Percentiles rank a stretch among this genome's conserved stretches.
These are phyloP conservation scores for Melinaea menophilus DNA, from an alignment of 2,888 invertebrate genomes.

Conservation along the genomic window DNA sequence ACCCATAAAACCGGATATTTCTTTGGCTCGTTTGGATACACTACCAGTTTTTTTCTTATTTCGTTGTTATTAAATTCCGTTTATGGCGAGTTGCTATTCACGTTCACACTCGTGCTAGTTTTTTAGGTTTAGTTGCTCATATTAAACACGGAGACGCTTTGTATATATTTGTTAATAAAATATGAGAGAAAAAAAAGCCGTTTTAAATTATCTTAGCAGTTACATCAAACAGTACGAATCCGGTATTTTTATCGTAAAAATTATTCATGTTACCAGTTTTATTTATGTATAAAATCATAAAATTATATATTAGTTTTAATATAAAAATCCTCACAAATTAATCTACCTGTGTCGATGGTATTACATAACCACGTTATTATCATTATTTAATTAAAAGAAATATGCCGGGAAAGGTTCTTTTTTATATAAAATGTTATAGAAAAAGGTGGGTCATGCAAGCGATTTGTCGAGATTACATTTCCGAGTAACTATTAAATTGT, in stretches of 20 bases:
- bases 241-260: too few relatives aligned
- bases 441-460: slow-evolving; percentile 5
- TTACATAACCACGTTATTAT: slow-evolving; percentile 21
- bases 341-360: slow-evolving; percentile 4
- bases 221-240: too few relatives aligned
- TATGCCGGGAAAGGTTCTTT: slow-evolving; percentile 15
- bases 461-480: too few relatives aligned
- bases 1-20: slow-evolving; percentile 64
- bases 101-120: background rate
- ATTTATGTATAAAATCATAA: too few relatives aligned
- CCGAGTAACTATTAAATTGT: too few relatives aligned
- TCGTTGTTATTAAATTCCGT: slow-evolving; percentile 2
- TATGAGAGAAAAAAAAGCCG: too few relatives aligned
- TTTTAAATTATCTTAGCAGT: too few relatives aligned
- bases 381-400: slow-evolving; percentile 19
- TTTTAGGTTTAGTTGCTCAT: background rate
- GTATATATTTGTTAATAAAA: background rate
- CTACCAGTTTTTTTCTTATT: slow-evolving; percentile 5
- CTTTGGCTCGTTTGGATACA: slow-evolving; percentile 37
- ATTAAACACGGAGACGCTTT: background rate
- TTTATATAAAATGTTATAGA: background rate
- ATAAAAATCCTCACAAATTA: too few relatives aligned
- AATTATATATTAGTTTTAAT: too few relatives aligned
- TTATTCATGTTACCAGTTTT: too few relatives aligned
- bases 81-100: background rate